A percentile compares a stretch with the other conserved stretches of the same genome.
Evolutionary conservation across 2,888 invertebrate species (phyloP).

Genomic region (Eupelmus urozonus): DNA sequence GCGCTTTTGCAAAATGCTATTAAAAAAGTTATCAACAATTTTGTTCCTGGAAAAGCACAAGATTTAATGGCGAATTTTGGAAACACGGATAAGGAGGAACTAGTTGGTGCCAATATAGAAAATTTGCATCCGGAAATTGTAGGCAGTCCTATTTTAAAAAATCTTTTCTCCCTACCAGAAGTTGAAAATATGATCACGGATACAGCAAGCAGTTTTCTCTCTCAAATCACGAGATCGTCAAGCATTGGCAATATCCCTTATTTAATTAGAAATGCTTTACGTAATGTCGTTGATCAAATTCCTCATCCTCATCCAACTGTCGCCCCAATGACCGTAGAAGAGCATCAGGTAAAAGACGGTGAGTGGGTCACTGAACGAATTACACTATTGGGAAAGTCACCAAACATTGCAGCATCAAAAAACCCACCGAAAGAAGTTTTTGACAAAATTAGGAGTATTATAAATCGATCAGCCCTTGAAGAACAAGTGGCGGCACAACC

Average conservation of each 20-base stretch:
- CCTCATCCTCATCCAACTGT: constrained; percentile 23
- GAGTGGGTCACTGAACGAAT: constrained; percentile 24
- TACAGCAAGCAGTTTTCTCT: constrained; percentile 61
- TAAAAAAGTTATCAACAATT: constrained; percentile 66
- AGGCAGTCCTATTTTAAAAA: constrained; percentile 63
- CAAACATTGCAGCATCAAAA: not conserved
- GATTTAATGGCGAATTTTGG: constrained; percentile 46
- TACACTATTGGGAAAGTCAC: not conserved
- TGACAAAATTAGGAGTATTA: constrained; percentile 55
- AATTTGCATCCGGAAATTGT: constrained; percentile 63
- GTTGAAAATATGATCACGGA: constrained; percentile 65
- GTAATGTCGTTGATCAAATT: constrained; percentile 22
- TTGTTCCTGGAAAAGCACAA: constrained; percentile 57
- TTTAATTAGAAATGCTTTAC: constrained; percentile 38
- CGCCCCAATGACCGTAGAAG: not conserved
- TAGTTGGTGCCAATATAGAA: constrained; percentile 50
- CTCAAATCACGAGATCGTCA: constrained; percentile 33
- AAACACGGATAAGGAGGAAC: constrained; percentile 35
- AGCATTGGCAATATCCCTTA: not conserved
- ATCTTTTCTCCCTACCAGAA: constrained; percentile 64
- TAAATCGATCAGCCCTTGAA: constrained; percentile 61
- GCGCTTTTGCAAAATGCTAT: constrained; percentile 61
- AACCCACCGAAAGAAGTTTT: constrained; percentile 35
- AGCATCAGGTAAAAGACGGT: not conserved
- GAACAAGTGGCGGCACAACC: constrained; percentile 59